Percentiles rank a stretch among this genome's conserved stretches.
These are phyloP conservation scores for Stegastes partitus DNA, from an alignment of 2,113 vertebrate genomes.

Conservation along the genomic window DNA sequence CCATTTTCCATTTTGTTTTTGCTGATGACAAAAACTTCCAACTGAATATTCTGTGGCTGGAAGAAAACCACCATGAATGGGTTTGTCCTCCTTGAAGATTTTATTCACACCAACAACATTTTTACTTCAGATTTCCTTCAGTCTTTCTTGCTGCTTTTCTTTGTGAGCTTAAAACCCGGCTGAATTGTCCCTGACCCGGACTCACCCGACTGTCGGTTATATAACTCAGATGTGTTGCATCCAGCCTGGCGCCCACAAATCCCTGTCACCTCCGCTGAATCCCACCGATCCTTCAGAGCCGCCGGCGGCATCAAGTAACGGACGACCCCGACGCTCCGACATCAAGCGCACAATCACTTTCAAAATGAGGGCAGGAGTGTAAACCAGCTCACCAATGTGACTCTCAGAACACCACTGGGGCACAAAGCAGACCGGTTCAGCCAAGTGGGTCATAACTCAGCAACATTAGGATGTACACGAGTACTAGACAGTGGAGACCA, in stretches of 20 bases:
- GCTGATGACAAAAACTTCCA: no score
- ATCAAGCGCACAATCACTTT: not conserved
- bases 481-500: no score
- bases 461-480: not conserved
- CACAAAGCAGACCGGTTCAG: conserved; percentile 1
- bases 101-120: no score
- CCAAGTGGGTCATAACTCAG: conserved; percentile 19
- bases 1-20: no score
- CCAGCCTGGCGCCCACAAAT: conserved; percentile 65
- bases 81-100: no score
- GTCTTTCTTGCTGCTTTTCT: no score
- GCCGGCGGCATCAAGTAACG: conserved; percentile 16
- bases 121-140: no score
- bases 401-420: not conserved
- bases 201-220: conserved; percentile 13
- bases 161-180: no score
- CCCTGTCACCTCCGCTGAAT: conserved; percentile 50
- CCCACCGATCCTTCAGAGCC: conserved; percentile 14
- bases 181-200: conserved; percentile 34
- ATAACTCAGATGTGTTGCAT: conserved; percentile 55
- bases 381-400: conserved; percentile 8
- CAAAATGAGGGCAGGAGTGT: conserved; percentile 17
- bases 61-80: no score
- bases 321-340: not conserved
- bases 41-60: no score